Evolutionary conservation across 1,140 invertebrate genomes (phyloP).

Genomic region (Halesus radiatus): DNA sequence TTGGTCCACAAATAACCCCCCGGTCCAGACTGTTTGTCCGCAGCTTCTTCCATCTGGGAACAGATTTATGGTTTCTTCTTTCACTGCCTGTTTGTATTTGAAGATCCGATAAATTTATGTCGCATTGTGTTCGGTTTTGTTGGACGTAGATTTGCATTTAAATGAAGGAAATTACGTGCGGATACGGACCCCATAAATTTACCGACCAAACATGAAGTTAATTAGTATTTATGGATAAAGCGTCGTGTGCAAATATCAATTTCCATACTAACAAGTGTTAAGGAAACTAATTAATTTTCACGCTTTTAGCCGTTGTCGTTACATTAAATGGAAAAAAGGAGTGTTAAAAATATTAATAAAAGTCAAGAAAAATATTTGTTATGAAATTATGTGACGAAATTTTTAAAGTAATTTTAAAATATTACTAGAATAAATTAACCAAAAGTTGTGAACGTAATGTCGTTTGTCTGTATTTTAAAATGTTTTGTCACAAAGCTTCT

Average conservation of each 20-base stretch:
- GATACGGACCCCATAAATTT: conserved; percentile 43
- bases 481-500: too few relatives aligned
- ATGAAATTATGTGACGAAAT: too few relatives aligned
- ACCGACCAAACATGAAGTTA: conserved; percentile 30
- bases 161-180: conserved; percentile 51
- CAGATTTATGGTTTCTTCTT: conserved; percentile 50
- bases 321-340: too few relatives aligned
- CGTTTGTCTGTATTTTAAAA: too few relatives aligned
- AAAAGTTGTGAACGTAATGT: too few relatives aligned
- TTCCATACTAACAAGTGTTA: conserved; percentile 8
- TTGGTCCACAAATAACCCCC: conserved; percentile 43
- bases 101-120: conserved; percentile 51
- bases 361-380: too few relatives aligned
- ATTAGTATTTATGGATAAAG: conserved; percentile 33
- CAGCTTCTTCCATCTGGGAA: neutral
- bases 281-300: conserved; percentile 1
- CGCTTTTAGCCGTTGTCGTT: neutral
- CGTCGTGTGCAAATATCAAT: conserved; percentile 29
- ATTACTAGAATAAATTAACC: too few relatives aligned
- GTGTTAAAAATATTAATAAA: too few relatives aligned
- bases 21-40: conserved; percentile 25
- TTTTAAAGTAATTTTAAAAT: too few relatives aligned
- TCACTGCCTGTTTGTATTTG: conserved; percentile 53
- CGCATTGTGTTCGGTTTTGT: conserved; percentile 46
- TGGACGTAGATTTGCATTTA: conserved; percentile 52